Evolutionary conservation across 1,140 invertebrate species (phyloP), one percentile per base, ranked within the genome.

Genomic region (Neodiprion lecontei): DNA sequence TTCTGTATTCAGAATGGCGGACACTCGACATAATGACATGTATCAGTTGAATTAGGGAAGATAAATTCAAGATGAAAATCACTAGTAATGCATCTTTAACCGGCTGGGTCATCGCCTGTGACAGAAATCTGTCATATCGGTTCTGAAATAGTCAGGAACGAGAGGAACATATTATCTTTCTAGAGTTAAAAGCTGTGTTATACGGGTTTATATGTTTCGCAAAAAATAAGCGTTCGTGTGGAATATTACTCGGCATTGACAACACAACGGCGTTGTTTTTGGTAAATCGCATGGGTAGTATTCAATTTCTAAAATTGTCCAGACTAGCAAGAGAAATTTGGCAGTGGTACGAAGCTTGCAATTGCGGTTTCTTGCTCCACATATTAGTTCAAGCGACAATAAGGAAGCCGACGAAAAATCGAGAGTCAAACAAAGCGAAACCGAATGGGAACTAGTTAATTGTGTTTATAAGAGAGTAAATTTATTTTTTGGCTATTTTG

Each of bases 141-240:
- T 79, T 77, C 65, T 83, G 81, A 79, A 71, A 28, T 28, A 11
- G 66, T 17, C 28, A 69, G n/a, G 78, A 81, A 71, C 28, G 68
- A 50, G 17, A 75, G 21, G 49, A 78, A 21, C 81, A 82, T 69
- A 83, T 83, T 17, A 83, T 79, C 78, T 75, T 17, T 72, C 71
- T 81, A 48, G 81, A 83, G 75, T 48, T 84, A 11, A 10, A 70
- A 69, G 81, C 80, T 48, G 79, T 76, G 0, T 81, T 78, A 67
- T 79, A 75, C 47, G 81, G 68, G 8, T 68, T 82, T 28, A 79
- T 79, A 77, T 79, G 74, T 69, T 83, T 82, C 74, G 79, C 80
- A 17, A 47, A 23, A 23, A 75, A 72, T 48, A 12, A 49, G 40
- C 67, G 9, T 7, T 50, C 72, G 21, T 68, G 48, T 40, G 48